Percentiles rank a stretch among this genome's conserved stretches.
phyloP scores from a whole-genome alignment of 2,888 invertebrate genomes.

The Copidosoma aretas region DNA sequence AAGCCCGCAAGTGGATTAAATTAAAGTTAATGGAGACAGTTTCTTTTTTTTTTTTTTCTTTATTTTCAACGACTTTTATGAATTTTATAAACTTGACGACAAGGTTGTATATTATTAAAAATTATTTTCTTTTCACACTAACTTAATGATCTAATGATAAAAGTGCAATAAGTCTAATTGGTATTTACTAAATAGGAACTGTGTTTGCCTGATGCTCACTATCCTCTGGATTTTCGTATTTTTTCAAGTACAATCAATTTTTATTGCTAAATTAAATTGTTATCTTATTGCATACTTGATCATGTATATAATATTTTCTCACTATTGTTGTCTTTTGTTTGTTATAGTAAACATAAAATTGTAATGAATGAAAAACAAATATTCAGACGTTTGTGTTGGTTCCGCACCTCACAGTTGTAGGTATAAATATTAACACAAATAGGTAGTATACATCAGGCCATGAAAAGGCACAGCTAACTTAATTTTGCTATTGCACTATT shows the following conservation, averaged over 20 bases:
- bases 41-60: background rate
- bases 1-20: no score
- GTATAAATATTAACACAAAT: constrained; percentile 26
- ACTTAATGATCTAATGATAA: no score
- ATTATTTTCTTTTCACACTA: constrained; percentile 18
- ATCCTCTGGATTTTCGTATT: constrained; percentile 36
- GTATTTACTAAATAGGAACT: constrained; percentile 54
- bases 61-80: constrained; percentile 20
- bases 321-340: background rate
- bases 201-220: constrained; percentile 57
- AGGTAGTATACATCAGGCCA: constrained; percentile 50
- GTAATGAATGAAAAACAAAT: background rate
- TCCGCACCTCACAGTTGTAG: constrained; percentile 32
- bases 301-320: background rate
- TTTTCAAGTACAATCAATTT: background rate
- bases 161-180: constrained; percentile 19
- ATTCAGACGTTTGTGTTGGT: constrained; percentile 6
- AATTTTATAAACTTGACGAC: constrained; percentile 31
- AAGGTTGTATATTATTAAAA: constrained; percentile 8
- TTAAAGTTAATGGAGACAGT: no score
- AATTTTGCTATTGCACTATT: constrained; percentile 23
- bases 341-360: no score
- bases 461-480: constrained; percentile 56
- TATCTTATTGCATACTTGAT: constrained; percentile 1
- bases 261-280: background rate